These are phyloP conservation scores for Papilio demoleus DNA, from an alignment of 2,888 invertebrate species.

Conservation along the genomic window DNA sequence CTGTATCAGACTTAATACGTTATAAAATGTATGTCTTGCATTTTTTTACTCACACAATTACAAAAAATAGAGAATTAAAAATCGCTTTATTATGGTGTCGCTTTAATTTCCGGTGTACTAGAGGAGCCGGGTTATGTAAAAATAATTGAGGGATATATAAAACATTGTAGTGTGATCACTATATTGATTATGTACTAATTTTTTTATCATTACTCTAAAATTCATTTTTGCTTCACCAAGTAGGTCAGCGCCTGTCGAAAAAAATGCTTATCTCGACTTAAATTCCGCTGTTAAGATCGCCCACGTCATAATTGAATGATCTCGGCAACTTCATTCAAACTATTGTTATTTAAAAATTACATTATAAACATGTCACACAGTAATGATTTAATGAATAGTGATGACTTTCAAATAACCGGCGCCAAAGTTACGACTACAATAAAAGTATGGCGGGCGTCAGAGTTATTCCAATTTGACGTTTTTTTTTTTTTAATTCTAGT, in stretches of 20 bases:
- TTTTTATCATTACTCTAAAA: background rate
- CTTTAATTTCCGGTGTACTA: too few relatives aligned
- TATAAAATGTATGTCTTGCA: background rate
- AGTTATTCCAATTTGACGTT: background rate
- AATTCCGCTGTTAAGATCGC: background rate
- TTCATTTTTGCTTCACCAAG: background rate
- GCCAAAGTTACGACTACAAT: background rate
- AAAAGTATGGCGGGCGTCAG: background rate
- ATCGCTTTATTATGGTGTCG: too few relatives aligned
- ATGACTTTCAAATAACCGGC: constrained; percentile 7
- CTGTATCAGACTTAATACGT: background rate
- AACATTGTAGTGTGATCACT: too few relatives aligned
- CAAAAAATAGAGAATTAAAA: too few relatives aligned
- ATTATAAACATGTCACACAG: background rate
- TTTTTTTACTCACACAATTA: background rate
- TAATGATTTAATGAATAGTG: background rate
- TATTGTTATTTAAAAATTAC: constrained; percentile 1
- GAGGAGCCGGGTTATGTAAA: too few relatives aligned
- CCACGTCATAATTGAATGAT: constrained; percentile 1
- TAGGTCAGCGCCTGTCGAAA: background rate
- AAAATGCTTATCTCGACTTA: background rate
- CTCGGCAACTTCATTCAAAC: background rate
- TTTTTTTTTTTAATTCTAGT: background rate
- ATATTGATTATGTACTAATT: too few relatives aligned
- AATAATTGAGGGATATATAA: too few relatives aligned